Evolutionary conservation across 2,797 vertebrate genomes (phyloP), one percentile per base, ranked within the genome.

Genomic region (Holocentrus rufus): DNA sequence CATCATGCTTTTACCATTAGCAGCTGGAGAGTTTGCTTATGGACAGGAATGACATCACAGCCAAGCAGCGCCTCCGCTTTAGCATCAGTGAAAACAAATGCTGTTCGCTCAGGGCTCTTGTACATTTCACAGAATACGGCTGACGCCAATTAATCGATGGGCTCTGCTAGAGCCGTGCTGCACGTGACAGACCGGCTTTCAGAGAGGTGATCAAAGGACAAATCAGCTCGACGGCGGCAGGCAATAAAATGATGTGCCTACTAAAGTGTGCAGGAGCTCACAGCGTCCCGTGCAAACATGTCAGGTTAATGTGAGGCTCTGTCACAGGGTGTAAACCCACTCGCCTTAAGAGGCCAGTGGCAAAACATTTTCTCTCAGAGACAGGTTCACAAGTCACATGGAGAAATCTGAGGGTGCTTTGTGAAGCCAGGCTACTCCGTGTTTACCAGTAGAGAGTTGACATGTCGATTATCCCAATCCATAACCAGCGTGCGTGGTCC

Each of bases 351-450:
- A 64, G 67, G 27, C 65, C 25, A 74, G 31, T 65, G 74, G 50
- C 72, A 47, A 77, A 72, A 70, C 66, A 60, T 72, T 82, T 82
- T 47, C 64, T 67, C 54, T 77, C 69, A 74, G 70, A 18, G 55
- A 44, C 70, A 57, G 30, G 50, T 74, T 78, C 14, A 59, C 46
- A 77, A 34, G 61, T 71, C 67, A 62, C 42, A 2, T 42, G 47
- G 50, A 79, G 31, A 58, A 60, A 83, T 71, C 57, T 67, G 72
- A 69, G 50, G 20, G 31, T 22, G 68, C 69, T 74, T 73, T 67
- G 58, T 81, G 67, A 55, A 25, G 47, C 68, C 59, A 47, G 77
- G 74, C 60, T 14, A 20, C 61, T 72, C 49, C 20, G 7, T 78
- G 76, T 78, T 80, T 78, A 69, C 66, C 34, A 47, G 30, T 46